Evolutionary conservation across 2,888 invertebrate genomes (phyloP), one percentile per base, ranked within the genome.

Genomic region (Mesorhabditis belari): DNA sequence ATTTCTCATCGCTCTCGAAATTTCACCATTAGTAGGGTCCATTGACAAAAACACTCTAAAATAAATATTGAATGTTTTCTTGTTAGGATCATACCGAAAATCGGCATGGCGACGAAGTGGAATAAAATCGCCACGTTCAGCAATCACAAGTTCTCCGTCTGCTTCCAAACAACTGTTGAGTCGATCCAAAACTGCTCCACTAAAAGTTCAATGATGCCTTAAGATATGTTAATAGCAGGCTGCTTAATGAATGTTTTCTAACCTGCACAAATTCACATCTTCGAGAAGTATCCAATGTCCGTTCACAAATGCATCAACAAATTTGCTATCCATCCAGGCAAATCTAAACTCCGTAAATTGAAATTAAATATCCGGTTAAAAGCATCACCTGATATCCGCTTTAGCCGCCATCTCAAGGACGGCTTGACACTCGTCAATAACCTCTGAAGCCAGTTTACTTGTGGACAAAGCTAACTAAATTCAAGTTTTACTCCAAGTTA

Each of bases 1-100:
- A 82, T 99, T 99, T 64, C 96, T 87, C 98, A 99, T 99, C 0
- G 98, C 98, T 73, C 89, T 87, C 0, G 98, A 99, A 69, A 99
- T 89, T 83, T 94, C 93, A 0, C 98, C 98, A 83, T 90, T 88
- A 77, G 88, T 88, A 0, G 95, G 91, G 83, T 98, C 91, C 88
- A 95, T 90, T 0, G 93, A 89, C 64, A 98, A 87, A 80, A 98
- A 92, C 49, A 96, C 87, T 69, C 94, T 87, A 67, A 27, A 75
- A 28, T 6, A 35, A 54, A 23, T 4, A 19, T 4, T 29, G 23
- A 25, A 12, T 9, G 25, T 17, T 50, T 63, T 25, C 35, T 49
- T 28, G n/a, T n/a, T n/a, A n/a, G n/a, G n/a, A 17, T 17, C 27
- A 19, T 69, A 84, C 84, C 85, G 82, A 82, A 99, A 99, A 80